Base-by-base conservation (phyloP, 30 jellyfish, hydroid and myxozoan genomes). In the Catostylus mosaicus region DNA sequence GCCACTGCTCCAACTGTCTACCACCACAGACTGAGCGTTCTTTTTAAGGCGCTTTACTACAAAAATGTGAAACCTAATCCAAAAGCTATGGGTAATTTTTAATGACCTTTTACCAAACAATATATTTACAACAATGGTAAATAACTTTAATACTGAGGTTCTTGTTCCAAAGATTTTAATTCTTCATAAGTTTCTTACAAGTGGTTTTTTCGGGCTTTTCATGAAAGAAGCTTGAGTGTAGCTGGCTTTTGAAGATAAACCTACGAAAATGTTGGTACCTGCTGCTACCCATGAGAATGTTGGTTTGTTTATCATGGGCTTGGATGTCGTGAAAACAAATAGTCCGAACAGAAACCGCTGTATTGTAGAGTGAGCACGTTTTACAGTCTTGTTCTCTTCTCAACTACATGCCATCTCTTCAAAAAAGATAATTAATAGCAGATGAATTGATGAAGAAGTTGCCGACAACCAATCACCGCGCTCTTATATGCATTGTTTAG, bases 401-500 rank as follows among this genome's bases (percentile, higher is more conserved):
- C 92, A 32, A 82, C 40, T 82, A 82, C 78, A 75, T 82, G 92
- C 83, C 71, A 82, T 38, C 82, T 24, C 79, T 62, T 67, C 86
- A 70, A 82, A 67, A 75, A 82, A 61, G 43, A 69, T 69, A 82
- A 70, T 70, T 57, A 82, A 82, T 70, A 56, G 40, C 86, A 62
- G 80, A 43, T 82, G 92, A 82, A 82, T 82, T 69, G 92, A 38
- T 69, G 80, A 69, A 82, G 92, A 82, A 69, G 85, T 72, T 79
- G 85, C 92, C 92, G 92, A 68, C 92, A 70, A 47, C 92, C 92
- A 82, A 82, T 82, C 92, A 70, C 80, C 80, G 81, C 30, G 64
- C 76, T 29, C 82, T 70, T 62, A 30, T 18, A 23, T 29, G 64
- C 66, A 82, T 82, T 82, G 92, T 82, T 82, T 69, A 36, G 68